Percentiles rank a stretch among this genome's conserved stretches.
Evolutionary conservation across 2,888 invertebrate genomes (phyloP).

Genomic region (Bugulina stolonifera): DNA sequence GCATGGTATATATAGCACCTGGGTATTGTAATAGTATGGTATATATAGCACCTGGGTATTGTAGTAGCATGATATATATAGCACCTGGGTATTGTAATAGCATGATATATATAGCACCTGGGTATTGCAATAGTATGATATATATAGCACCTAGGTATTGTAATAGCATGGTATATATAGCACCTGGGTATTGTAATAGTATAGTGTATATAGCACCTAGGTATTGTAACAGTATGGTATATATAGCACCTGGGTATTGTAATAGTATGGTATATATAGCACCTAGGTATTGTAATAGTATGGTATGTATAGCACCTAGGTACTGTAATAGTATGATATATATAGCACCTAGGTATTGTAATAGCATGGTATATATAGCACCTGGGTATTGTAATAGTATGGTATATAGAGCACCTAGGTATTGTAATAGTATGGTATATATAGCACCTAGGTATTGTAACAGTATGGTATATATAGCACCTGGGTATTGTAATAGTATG

Average conservation of each 20-base stretch:
- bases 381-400: constrained; percentile 54
- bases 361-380: constrained; percentile 71
- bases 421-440: no score
- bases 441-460: constrained; percentile 65
- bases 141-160: constrained; percentile 67
- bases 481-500: constrained; percentile 48
- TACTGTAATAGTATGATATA: background rate
- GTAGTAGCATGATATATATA: constrained; percentile 61
- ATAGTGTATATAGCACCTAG: constrained; percentile 79
- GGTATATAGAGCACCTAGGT: no score
- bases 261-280: constrained; percentile 71
- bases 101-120: constrained; percentile 79
- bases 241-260: constrained; percentile 64
- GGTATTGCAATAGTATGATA: background rate
- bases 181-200: constrained; percentile 56
- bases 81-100: constrained; percentile 59
- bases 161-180: constrained; percentile 66
- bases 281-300: constrained; percentile 54
- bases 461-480: constrained; percentile 76
- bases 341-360: constrained; percentile 65
- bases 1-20: constrained; percentile 82
- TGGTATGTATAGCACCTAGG: constrained; percentile 74
- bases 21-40: background rate
- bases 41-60: constrained; percentile 67
- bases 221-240: background rate